Evolutionary conservation across 2,113 vertebrate genomes (phyloP), one percentile per base, ranked within the genome.

Genomic region (Hippopotamus amphibius): DNA sequence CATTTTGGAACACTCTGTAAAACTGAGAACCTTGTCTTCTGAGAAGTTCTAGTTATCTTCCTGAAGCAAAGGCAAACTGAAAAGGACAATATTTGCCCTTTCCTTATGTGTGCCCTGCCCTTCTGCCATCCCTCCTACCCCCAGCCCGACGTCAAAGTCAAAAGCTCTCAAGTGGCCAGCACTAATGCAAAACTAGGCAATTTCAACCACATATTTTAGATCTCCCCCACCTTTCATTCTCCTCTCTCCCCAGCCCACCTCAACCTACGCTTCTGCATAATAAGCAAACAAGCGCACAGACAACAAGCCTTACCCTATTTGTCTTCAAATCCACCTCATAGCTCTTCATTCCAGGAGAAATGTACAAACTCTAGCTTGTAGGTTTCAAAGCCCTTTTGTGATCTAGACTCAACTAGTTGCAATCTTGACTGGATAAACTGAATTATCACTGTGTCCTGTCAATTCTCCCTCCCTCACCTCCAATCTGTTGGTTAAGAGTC

Each of bases 11-110:
- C 81, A 88, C 30, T 72, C 59, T 46, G 63, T 68, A 68, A 90
- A 95, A 94, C 48, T 48, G 50, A 91, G 85, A 94, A 88, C 17
- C 37, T 82, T 77, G 66, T 94, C 86, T 90, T 80, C 68, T 28
- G 61, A 92, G 53, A 15, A 69, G 72, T 72, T 93, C 26, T 83
- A 68, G 74, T 84, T 84, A 68, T 81, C 84, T 94, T 95, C 90
- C 59, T 66, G 66, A 97, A 83, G 80, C 77, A 93, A 95, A 94
- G 43, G 57, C 95, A 93, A 96, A 93, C 71, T 74, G 76, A 76
- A 96, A 96, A 96, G 80, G 69, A 82, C 89, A 96, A 24, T 82
- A 83, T 79, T 71, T 93, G 95, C 50, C 53, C 66, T 94, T 72
- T 88, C 63, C 69, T 77, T 57, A 41, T 16, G 8, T 89, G 93